phyloP scores from a whole-genome alignment of 2,797 vertebrate genomes.

The Acanthurus leucopareius region DNA sequence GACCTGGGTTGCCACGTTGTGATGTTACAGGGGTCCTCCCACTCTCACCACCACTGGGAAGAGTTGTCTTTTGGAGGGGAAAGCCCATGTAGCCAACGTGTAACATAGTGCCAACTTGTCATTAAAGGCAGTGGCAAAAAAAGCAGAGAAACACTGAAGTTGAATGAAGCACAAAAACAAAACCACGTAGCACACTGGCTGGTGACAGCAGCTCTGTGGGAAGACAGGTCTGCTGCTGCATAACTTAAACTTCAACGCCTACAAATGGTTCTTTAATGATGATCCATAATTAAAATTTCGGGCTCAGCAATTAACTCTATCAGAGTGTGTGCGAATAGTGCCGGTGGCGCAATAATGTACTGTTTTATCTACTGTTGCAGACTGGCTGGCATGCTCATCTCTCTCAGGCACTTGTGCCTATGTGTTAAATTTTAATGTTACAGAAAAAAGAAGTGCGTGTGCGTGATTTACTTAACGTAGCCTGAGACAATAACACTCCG shows the following conservation, averaged over 20 bases:
- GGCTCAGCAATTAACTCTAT: slow-evolving; percentile 40
- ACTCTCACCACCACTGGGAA: slow-evolving; percentile 60
- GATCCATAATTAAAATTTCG: slow-evolving; percentile 65
- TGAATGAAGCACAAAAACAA: neutral
- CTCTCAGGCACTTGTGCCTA: slow-evolving; percentile 50
- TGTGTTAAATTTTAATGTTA: slow-evolving; percentile 60
- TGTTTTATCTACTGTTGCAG: slow-evolving; percentile 6
- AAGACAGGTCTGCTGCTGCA: neutral
- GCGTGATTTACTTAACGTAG: slow-evolving; percentile 28
- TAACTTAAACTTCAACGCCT: slow-evolving; percentile 29
- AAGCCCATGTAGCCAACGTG: slow-evolving; percentile 56
- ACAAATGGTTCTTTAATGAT: slow-evolving; percentile 46
- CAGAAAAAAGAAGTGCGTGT: slow-evolving; percentile 1
- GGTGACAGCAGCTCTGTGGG: slow-evolving; percentile 1
- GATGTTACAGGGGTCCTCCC: slow-evolving; percentile 81
- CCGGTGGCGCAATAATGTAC: slow-evolving; percentile 16
- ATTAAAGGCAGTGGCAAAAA: slow-evolving; percentile 5
- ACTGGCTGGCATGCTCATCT: slow-evolving; percentile 55
- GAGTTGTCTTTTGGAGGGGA: slow-evolving; percentile 19
- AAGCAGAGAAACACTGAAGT: neutral
- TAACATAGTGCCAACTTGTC: slow-evolving; percentile 64
- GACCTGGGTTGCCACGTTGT: slow-evolving; percentile 84
- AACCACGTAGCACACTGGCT: slow-evolving; percentile 27
- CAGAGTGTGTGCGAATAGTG: slow-evolving; percentile 49
- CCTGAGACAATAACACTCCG: neutral